phyloP scores from a whole-genome alignment of 2,113 vertebrate species.

The Monopterus albus region DNA sequence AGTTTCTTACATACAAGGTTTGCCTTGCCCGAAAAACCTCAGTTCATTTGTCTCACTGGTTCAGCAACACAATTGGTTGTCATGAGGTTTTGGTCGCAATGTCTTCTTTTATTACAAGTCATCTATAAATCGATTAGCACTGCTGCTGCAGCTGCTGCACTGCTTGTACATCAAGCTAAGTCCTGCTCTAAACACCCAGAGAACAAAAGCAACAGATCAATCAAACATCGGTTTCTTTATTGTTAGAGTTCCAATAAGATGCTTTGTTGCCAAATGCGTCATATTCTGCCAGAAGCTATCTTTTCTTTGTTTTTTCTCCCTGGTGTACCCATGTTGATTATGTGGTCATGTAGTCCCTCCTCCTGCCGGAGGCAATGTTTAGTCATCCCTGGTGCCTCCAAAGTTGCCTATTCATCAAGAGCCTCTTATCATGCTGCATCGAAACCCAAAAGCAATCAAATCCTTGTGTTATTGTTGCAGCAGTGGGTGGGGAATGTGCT shows the following conservation, averaged over 20 bases:
- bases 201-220: not conserved
- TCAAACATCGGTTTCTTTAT: not conserved
- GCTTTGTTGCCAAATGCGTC: too few species aligned
- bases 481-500: not conserved
- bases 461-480: not conserved
- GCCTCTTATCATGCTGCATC: not conserved
- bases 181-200: not conserved
- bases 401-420: conserved; percentile 27
- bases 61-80: not conserved
- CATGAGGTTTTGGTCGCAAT: not conserved
- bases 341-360: conserved; percentile 22
- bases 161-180: not conserved
- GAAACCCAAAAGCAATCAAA: not conserved
- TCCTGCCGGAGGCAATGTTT: conserved; percentile 18
- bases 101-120: conserved; percentile 22
- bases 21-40: not conserved
- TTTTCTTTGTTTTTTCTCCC: not conserved
- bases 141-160: conserved; percentile 12
- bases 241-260: too few species aligned
- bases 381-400: conserved; percentile 15
- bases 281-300: conserved; percentile 1
- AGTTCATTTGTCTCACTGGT: not conserved
- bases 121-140: conserved; percentile 22
- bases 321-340: conserved; percentile 10
- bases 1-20: too few species aligned